Evolutionary conservation across 1,140 invertebrate species (phyloP).

Genomic region (Penaeus vannamei): DNA sequence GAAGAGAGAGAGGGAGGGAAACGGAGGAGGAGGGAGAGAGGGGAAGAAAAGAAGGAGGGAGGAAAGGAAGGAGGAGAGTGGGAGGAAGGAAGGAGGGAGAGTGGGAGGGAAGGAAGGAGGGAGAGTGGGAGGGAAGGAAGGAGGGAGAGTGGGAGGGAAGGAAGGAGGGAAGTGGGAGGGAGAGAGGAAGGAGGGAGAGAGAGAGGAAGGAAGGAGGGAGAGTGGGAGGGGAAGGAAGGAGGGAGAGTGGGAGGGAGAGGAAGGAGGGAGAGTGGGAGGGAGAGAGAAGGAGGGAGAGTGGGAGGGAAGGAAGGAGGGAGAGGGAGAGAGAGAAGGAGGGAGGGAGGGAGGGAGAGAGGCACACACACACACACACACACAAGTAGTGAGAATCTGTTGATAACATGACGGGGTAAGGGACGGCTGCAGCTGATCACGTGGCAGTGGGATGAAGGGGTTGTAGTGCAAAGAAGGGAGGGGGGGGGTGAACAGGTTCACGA

Average conservation of each 20-base stretch:
- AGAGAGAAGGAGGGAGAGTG: background rate
- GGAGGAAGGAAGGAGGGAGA: background rate
- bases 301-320: constrained; percentile 26
- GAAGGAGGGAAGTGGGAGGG: background rate
- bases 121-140: background rate
- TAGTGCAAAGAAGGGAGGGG: too few relatives aligned
- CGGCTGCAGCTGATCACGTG: too few relatives aligned
- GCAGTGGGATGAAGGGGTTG: background rate
- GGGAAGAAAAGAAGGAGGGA: too few relatives aligned
- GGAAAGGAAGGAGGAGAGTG: too few relatives aligned
- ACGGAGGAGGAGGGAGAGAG: too few relatives aligned
- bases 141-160: constrained; percentile 21
- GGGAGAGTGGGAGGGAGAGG: constrained; percentile 29
- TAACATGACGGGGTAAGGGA: too few relatives aligned
- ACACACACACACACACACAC: too few relatives aligned
- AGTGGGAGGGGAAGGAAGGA: constrained; percentile 29
- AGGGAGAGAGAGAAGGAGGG: too few relatives aligned
- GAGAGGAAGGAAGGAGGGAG: constrained; percentile 5
- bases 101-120: background rate
- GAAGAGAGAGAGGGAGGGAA: too few relatives aligned
- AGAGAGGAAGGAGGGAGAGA: background rate
- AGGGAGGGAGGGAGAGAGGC: too few relatives aligned
- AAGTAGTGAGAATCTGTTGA: too few relatives aligned
- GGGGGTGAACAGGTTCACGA: too few relatives aligned
- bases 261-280: constrained; percentile 24